Percentiles rank a stretch among this genome's conserved stretches.
Conservation (phyloP, 2,888 invertebrate species). For the Hydriomena furcata region DNA sequence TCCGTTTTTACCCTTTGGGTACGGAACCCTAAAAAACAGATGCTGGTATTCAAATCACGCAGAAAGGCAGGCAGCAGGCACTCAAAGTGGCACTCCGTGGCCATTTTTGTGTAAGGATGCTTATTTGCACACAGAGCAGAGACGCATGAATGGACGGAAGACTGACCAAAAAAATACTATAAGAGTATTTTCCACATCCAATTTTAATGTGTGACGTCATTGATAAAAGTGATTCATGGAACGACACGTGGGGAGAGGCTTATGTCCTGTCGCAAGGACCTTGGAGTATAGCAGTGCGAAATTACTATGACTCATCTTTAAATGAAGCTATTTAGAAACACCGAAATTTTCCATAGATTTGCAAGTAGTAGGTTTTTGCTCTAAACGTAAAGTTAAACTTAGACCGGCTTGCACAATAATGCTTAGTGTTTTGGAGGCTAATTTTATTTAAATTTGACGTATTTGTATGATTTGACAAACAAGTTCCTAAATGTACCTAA, state of each 20-base stretch:
- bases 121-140: constrained; percentile 51
- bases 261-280: constrained; percentile 51
- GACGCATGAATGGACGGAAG: constrained; percentile 72
- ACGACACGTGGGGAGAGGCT: constrained; percentile 38
- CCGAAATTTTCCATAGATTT: constrained; percentile 27
- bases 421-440: too few relatives aligned
- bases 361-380: too few relatives aligned
- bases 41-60: neutral
- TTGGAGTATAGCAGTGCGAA: constrained; percentile 43
- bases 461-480: too few relatives aligned
- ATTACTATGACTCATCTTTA: constrained; percentile 41
- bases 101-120: constrained; percentile 25
- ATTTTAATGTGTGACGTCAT: constrained; percentile 46
- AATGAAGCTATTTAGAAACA: constrained; percentile 39
- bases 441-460: too few relatives aligned
- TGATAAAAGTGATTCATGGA: constrained; percentile 43
- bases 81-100: neutral
- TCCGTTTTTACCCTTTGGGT: too few relatives aligned
- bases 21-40: too few relatives aligned
- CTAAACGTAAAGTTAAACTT: too few relatives aligned
- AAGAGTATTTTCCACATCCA: constrained; percentile 44
- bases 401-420: too few relatives aligned
- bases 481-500: too few relatives aligned
- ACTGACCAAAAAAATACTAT: constrained; percentile 56
- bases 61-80: neutral